A percentile compares a stretch with the other conserved stretches of the same genome.
Evolutionary conservation across 2,888 invertebrate genomes (phyloP).

Genomic region (Tetheella fluctuosa): DNA sequence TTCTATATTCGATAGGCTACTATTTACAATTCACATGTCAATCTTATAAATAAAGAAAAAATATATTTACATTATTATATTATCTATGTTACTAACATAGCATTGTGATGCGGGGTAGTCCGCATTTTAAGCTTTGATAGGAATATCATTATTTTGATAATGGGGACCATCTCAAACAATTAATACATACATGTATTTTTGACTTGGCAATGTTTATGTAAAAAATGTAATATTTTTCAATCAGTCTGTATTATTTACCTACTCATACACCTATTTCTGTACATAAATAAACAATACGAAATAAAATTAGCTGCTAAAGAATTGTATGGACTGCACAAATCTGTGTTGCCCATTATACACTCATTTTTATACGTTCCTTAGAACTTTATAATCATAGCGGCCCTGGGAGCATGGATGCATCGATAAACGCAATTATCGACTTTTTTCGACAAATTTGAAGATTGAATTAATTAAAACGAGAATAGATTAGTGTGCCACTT

Average conservation of each 20-base stretch:
- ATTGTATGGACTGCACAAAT: background rate
- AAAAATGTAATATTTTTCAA: constrained; percentile 23
- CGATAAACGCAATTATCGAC: too few species aligned
- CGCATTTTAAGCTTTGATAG: constrained; percentile 2
- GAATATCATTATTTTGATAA: background rate
- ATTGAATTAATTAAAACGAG: too few species aligned
- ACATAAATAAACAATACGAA: background rate
- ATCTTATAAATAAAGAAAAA: constrained; percentile 26
- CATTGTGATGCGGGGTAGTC: constrained; percentile 21
- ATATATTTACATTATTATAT: constrained; percentile 32
- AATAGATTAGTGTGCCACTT: too few species aligned
- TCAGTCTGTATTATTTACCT: constrained; percentile 28
- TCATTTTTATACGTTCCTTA: background rate
- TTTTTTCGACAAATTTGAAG: too few species aligned
- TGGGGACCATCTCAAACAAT: background rate
- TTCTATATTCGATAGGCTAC: constrained; percentile 23
- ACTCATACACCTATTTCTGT: background rate
- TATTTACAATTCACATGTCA: constrained; percentile 33
- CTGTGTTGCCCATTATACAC: background rate
- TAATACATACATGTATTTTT: background rate
- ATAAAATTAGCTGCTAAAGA: constrained; percentile 1
- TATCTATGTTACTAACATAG: constrained; percentile 30
- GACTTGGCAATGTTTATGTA: background rate
- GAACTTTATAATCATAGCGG: too few species aligned
- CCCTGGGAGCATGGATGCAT: too few species aligned